Base-by-base conservation (phyloP, 2,888 invertebrate species). In the Spilarctia lutea region DNA sequence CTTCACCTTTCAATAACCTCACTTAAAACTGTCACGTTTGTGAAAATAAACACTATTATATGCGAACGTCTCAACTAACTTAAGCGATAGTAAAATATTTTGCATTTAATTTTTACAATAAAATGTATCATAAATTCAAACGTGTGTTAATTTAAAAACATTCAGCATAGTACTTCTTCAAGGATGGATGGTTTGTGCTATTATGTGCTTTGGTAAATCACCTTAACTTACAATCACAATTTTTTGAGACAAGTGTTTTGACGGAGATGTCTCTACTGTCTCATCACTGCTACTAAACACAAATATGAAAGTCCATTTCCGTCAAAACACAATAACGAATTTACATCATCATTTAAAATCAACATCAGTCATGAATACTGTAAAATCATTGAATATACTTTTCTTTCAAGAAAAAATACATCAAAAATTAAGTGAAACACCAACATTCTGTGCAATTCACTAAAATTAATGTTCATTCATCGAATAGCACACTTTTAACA, bases 81-180 rank as follows among this genome's bases (percentile, higher is more conserved):
- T 94, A 94, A 95, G 94, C 91, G 90, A 93, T 94, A 95, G 91
- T 94, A 94, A 95, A 95, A 95, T 95, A 95, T 93, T 91, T 91
- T 90, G 81, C 83, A 79, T 83, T 86, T 81, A 83, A 86, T 85
- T 94, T 94, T 93, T 93, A 93, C 90, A 94, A 95, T 95, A 96
- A 96, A 95, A 95, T 96, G 96, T 96, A 94, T 95, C 91, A 95
- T 96, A 96, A 95, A 95, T 95, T 96, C 92, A 96, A 96, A 95
- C 95, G 94, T 94, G 95, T 94, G 89, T 94, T 91, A 84, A 94
- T 91, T 93, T 93, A 91, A 93, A 94, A 95, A 95, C 94, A 94
- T 94, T 92, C 93, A 94, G 94, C 94, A 88, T 94, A 94, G 89
- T 94, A 89, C 87, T 85, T 93, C 85, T 93, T 91, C 91, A 91